Evolutionary conservation across 1,140 invertebrate species (phyloP).

Genomic region (Archegozetes longisetosus): DNA sequence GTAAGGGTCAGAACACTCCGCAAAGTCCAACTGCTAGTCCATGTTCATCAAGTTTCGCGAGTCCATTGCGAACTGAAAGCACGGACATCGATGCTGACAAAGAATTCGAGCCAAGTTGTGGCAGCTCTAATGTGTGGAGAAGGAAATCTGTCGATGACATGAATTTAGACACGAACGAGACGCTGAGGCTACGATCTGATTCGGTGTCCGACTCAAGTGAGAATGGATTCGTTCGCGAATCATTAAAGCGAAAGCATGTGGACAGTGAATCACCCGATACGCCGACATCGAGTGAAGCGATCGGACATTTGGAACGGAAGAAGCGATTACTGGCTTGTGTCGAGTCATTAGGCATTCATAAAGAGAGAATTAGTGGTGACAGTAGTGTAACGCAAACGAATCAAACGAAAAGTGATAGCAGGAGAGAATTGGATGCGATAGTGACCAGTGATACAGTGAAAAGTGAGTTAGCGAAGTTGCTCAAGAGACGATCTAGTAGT

Average conservation of each 20-base stretch:
- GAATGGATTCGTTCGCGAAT: neutral
- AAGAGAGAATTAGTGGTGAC: neutral
- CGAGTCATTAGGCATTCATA: neutral
- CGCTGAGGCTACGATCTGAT: neutral
- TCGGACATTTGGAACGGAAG: conserved; percentile 1
- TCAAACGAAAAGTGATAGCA: neutral
- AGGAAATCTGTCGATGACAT: conserved; percentile 12
- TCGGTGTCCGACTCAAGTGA: conserved; percentile 4
- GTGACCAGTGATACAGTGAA: neutral
- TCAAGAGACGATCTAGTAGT: conserved; percentile 34
- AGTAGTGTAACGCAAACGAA: neutral
- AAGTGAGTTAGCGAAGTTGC: neutral
- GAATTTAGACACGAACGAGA: neutral
- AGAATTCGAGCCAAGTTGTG: neutral
- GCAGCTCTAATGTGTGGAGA: conserved; percentile 18
- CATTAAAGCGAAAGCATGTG: neutral
- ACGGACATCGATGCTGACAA: neutral
- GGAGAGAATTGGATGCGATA: neutral
- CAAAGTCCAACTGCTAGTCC: conserved; percentile 6
- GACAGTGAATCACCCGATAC: neutral
- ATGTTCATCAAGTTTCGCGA: neutral
- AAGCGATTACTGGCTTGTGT: conserved; percentile 9
- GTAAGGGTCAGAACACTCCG: neutral
- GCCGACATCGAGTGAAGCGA: neutral
- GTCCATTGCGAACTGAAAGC: neutral